Conservation (phyloP, 2,888 invertebrate species). For the Corbicula japonica region DNA sequence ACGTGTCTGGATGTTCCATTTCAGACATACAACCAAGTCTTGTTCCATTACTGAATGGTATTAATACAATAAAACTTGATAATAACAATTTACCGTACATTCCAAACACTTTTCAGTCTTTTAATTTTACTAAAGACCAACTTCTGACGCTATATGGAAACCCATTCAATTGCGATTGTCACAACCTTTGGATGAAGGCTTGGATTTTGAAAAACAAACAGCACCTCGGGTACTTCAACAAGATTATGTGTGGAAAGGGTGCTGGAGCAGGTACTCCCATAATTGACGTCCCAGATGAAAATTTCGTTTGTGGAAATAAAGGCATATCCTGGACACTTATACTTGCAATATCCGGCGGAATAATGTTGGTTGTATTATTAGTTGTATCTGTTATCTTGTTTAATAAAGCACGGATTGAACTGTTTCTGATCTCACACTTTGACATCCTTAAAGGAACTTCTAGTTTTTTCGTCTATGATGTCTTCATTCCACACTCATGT, state of each 20-base stretch:
- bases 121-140: slow-evolving; percentile 32
- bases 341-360: not conserved
- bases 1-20: slow-evolving; percentile 56
- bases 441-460: slow-evolving; percentile 17
- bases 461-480: slow-evolving; percentile 28
- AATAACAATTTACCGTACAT: slow-evolving; percentile 55
- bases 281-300: slow-evolving; percentile 28
- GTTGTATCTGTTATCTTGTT: not conserved
- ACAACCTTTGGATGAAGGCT: slow-evolving; percentile 70
- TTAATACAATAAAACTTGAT: slow-evolving; percentile 45
- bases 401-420: slow-evolving; percentile 13
- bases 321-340: not conserved
- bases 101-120: slow-evolving; percentile 49
- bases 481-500: slow-evolving; percentile 54
- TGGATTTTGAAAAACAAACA: slow-evolving; percentile 58
- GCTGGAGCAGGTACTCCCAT: slow-evolving; percentile 21
- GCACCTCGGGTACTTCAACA: slow-evolving; percentile 31
- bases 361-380: slow-evolving; percentile 12
- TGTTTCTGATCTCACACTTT: slow-evolving; percentile 37
- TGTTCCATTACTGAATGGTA: slow-evolving; percentile 24
- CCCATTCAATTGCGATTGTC: slow-evolving; percentile 70
- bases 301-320: slow-evolving; percentile 27
- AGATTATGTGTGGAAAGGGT: slow-evolving; percentile 39
- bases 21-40: slow-evolving; percentile 31
- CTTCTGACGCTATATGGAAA: slow-evolving; percentile 55